Conservation (phyloP, 2,888 invertebrate genomes). For the Drosophila peninsularis region DNA sequence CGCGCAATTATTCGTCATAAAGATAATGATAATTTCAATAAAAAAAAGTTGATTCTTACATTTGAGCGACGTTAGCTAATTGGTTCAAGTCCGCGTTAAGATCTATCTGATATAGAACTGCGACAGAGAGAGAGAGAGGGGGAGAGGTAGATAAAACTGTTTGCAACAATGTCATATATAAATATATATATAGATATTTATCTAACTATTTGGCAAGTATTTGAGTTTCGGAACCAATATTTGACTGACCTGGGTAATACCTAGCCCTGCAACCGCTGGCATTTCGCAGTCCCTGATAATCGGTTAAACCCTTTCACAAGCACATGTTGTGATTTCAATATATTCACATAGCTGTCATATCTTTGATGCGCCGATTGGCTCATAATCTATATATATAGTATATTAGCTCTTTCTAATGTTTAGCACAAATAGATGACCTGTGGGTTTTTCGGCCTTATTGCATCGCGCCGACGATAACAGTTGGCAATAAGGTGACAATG, state of each 20-base stretch:
- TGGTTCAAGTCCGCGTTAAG: constrained; percentile 49
- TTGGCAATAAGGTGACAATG: constrained; percentile 33
- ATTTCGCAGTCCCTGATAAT: constrained; percentile 14
- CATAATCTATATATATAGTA: constrained; percentile 1
- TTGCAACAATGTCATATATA: constrained; percentile 11
- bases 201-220: constrained; percentile 9
- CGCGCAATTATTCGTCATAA: constrained; percentile 79
- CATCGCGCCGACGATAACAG: constrained; percentile 11
- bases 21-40: constrained; percentile 75
- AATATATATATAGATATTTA: constrained; percentile 1
- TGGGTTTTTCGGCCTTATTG: constrained; percentile 8
- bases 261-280: neutral
- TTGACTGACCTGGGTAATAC: constrained; percentile 36
- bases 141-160: neutral
- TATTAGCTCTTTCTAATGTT: constrained; percentile 51
- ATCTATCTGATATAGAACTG: neutral
- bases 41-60: constrained; percentile 50
- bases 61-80: constrained; percentile 51
- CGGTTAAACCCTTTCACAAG: constrained; percentile 47
- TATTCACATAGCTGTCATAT: constrained; percentile 16
- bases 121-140: neutral
- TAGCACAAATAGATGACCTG: constrained; percentile 45
- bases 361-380: constrained; percentile 37
- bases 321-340: constrained; percentile 25
- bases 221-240: constrained; percentile 10